Percentiles rank a stretch among this genome's conserved stretches.
phyloP scores from a whole-genome alignment of 1,140 invertebrate species.

The Lysiphlebus fabarum region DNA sequence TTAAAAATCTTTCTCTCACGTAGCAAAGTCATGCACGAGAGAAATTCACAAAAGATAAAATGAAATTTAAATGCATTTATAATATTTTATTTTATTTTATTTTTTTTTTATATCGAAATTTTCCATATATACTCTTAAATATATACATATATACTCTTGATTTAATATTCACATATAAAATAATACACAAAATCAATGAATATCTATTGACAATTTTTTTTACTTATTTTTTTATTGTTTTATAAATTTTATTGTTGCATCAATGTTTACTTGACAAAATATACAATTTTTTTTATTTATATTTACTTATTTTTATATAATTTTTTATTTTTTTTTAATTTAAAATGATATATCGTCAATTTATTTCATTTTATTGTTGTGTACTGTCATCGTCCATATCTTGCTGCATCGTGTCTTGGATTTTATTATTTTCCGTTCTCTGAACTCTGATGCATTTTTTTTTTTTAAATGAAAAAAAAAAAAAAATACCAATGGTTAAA shows the following conservation, averaged over 20 bases:
- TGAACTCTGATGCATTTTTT: conserved; percentile 9
- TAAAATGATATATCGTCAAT: conserved; percentile 7
- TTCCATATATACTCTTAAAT: too few species aligned
- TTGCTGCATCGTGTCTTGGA: neutral
- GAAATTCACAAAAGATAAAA: too few species aligned
- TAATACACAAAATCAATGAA: neutral
- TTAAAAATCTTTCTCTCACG: neutral
- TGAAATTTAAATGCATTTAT: too few species aligned
- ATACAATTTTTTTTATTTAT: conserved; percentile 12
- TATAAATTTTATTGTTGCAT: conserved; percentile 2
- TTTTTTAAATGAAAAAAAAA: neutral
- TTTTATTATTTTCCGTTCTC: neutral
- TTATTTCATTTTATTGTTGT: conserved; percentile 3
- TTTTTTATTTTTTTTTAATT: too few species aligned
- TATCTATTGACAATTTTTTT: conserved; percentile 2
- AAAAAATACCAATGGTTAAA: neutral
- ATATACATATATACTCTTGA: too few species aligned
- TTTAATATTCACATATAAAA: neutral
- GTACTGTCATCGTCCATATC: neutral
- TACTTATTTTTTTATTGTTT: neutral
- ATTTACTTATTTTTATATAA: too few species aligned
- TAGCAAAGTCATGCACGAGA: too few species aligned
- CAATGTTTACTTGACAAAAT: conserved; percentile 22
- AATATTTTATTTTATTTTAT: too few species aligned
- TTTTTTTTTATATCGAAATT: too few species aligned